Percentiles rank a stretch among this genome's conserved stretches.
Conservation (phyloP, 2,888 invertebrate genomes). For the Diarsia brunnea region DNA sequence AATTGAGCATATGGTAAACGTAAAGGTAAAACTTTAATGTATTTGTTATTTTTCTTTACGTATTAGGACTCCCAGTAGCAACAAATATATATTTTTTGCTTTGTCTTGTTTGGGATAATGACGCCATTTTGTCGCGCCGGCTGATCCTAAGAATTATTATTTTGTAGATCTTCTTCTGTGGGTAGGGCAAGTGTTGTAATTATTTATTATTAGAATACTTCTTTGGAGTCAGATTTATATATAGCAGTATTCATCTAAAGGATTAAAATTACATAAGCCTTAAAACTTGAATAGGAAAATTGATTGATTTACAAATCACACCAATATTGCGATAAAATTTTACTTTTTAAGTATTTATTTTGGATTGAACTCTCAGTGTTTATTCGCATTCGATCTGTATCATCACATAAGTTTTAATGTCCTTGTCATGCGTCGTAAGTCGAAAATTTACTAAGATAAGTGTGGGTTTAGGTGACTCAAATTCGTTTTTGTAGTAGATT, state of each 20-base stretch:
- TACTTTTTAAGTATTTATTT: constrained; percentile 34
- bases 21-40: constrained; percentile 71
- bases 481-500: constrained; percentile 49
- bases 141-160: constrained; percentile 87
- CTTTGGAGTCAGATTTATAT: constrained; percentile 57
- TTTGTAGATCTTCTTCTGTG: constrained; percentile 77
- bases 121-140: constrained; percentile 91
- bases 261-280: constrained; percentile 66
- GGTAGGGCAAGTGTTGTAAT: constrained; percentile 73
- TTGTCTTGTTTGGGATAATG: constrained; percentile 87
- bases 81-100: constrained; percentile 69
- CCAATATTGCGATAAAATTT: constrained; percentile 57
- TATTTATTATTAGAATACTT: constrained; percentile 68
- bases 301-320: constrained; percentile 65
- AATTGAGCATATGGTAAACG: constrained; percentile 78
- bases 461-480: constrained; percentile 55
- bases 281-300: constrained; percentile 59
- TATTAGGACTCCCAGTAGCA: constrained; percentile 19
- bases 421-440: constrained; percentile 30
- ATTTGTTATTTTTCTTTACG: constrained; percentile 30
- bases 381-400: constrained; percentile 12
- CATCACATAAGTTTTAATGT: constrained; percentile 9
- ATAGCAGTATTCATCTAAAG: constrained; percentile 46
- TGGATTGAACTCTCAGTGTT: constrained; percentile 9
- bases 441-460: constrained; percentile 38